Conservation (phyloP, 2,797 vertebrate species). For the Urocyon cinereoargenteus region DNA sequence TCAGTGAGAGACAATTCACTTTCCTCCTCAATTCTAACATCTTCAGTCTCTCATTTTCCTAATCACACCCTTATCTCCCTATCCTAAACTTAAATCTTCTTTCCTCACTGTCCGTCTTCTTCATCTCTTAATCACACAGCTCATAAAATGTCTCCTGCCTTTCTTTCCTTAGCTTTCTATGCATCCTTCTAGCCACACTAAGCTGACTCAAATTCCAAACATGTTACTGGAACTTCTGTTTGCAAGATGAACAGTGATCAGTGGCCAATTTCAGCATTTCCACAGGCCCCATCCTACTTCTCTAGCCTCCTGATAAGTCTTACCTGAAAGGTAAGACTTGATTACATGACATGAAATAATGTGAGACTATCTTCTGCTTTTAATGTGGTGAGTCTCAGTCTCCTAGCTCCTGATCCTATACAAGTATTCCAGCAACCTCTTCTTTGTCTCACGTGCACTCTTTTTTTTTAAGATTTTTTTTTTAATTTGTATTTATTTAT, state of each 20-base stretch:
- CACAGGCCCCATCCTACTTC: not conserved
- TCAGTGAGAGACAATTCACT: fast-evolving
- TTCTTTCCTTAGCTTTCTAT: not conserved
- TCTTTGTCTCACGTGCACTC: not conserved
- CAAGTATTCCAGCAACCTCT: not conserved
- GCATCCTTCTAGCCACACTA: not conserved
- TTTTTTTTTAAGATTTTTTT: not conserved
- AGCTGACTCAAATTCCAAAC: not conserved
- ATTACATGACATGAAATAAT: not conserved
- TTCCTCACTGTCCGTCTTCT: not conserved
- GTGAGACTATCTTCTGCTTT: not conserved
- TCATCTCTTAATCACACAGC: not conserved
- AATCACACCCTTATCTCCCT: not conserved
- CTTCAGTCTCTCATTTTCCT: not conserved
- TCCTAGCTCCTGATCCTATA: not conserved
- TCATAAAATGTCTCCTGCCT: not conserved
- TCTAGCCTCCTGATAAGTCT: not conserved
- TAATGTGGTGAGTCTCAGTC: not conserved
- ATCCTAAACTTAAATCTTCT: not conserved
- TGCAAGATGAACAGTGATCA: too few relatives aligned
- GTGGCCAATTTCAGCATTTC: not conserved
- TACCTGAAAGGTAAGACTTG: too few relatives aligned
- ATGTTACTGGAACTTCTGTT: not conserved
- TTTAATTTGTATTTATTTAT: too few relatives aligned
- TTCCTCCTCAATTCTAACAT: not conserved